These are phyloP conservation scores for Scaptomyza hsui DNA, from an alignment of 1,140 invertebrate species.

Conservation along the genomic window DNA sequence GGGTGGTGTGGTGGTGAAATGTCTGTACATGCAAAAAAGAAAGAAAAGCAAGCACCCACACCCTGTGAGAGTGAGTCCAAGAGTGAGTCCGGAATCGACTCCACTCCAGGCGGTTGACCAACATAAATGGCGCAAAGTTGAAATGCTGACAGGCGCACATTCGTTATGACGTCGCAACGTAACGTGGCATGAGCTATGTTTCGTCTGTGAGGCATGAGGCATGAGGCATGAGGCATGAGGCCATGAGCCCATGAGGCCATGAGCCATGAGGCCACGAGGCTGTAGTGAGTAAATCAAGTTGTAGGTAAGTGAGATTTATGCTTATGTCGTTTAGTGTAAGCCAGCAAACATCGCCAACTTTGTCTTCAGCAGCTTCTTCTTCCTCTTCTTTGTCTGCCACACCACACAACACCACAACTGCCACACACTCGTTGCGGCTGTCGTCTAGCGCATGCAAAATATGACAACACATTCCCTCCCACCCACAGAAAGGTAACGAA, in stretches of 20 bases:
- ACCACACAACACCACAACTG: conserved; percentile 8
- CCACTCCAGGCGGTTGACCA: conserved; percentile 70
- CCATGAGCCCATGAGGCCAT: conserved; percentile 20
- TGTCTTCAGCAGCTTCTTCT: conserved; percentile 23
- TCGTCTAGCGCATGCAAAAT: conserved; percentile 52
- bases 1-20: conserved; percentile 12
- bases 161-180: conserved; percentile 72
- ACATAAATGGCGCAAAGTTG: conserved; percentile 82
- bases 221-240: conserved; percentile 7
- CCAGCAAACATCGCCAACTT: conserved; percentile 58
- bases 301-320: conserved; percentile 82
- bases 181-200: conserved; percentile 24
- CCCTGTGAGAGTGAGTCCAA: conserved; percentile 14
- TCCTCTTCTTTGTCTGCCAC: neutral
- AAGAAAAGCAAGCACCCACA: conserved; percentile 69
- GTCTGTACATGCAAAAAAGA: conserved; percentile 70
- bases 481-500: conserved; percentile 45
- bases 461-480: conserved; percentile 55
- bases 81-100: neutral
- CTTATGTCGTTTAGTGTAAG: conserved; percentile 79
- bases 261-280: conserved; percentile 13
- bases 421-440: conserved; percentile 18
- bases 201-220: conserved; percentile 43
- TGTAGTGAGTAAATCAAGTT: conserved; percentile 75
- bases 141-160: conserved; percentile 81